A percentile compares a stretch with the other conserved stretches of the same genome.
phyloP scores from a whole-genome alignment of 1,140 invertebrate species.

The Neuroterus valhalla region DNA sequence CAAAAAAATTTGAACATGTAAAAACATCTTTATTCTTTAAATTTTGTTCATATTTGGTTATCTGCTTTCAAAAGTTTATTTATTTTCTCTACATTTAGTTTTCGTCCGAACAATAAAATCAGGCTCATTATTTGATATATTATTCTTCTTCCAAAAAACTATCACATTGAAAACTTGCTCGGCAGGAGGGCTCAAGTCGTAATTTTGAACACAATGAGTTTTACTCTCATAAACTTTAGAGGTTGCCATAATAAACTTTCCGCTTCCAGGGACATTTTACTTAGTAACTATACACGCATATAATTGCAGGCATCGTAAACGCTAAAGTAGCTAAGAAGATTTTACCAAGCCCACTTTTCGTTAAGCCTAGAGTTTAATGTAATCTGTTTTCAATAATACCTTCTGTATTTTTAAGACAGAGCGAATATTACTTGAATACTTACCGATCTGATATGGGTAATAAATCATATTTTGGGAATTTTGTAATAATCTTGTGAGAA shows the following conservation, averaged over 20 bases:
- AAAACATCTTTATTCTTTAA: no score
- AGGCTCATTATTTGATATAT: background rate
- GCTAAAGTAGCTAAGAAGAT: constrained; percentile 2
- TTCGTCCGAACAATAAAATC: no score
- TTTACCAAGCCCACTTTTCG: background rate
- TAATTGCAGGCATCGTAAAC: background rate
- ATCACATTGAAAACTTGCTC: background rate
- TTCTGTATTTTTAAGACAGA: background rate
- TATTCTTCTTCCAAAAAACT: background rate
- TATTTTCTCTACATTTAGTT: no score
- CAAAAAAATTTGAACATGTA: no score
- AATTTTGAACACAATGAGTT: constrained; percentile 21
- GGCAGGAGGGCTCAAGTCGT: background rate
- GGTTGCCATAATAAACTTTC: constrained; percentile 14
- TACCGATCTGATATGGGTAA: background rate
- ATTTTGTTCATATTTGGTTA: no score
- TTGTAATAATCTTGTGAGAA: no score
- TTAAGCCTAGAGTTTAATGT: background rate
- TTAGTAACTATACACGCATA: background rate
- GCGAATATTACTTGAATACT: background rate
- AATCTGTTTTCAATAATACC: background rate
- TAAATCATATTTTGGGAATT: no score
- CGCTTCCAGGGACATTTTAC: constrained; percentile 22
- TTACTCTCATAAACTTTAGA: constrained; percentile 20
- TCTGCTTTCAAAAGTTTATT: no score